Evolutionary conservation across 2,797 vertebrate genomes (phyloP).

Genomic region (Darevskia mixta): DNA sequence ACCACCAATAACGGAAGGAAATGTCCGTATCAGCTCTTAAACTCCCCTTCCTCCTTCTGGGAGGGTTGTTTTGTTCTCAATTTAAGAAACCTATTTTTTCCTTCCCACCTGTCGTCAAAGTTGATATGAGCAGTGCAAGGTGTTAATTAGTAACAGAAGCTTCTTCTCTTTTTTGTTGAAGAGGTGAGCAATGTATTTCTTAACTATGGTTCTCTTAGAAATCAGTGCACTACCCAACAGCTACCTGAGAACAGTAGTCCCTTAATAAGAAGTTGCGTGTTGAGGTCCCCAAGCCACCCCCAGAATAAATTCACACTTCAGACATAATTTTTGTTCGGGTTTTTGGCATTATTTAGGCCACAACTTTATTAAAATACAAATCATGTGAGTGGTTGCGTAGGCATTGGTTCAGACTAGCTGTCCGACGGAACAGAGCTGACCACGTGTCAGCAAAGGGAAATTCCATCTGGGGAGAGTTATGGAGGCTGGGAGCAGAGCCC

Average conservation of each 20-base stretch:
- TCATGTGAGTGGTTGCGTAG: no score
- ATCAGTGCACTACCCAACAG: neutral
- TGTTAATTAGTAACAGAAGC: constrained; percentile 1
- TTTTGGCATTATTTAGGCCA: no score
- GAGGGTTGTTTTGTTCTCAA: neutral
- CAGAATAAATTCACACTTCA: no score
- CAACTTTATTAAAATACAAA: no score
- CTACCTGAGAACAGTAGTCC: neutral
- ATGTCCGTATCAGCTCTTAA: neutral
- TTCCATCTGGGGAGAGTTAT: no score
- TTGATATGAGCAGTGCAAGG: neutral
- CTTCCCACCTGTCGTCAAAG: constrained; percentile 5
- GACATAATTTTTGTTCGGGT: no score
- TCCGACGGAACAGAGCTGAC: no score
- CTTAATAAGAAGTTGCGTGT: neutral
- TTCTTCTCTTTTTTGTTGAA: neutral
- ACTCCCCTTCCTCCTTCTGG: neutral
- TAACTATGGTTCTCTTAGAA: neutral
- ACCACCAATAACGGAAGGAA: neutral
- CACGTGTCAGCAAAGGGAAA: no score
- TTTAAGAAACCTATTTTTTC: neutral
- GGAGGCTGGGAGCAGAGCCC: no score
- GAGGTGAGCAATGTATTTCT: neutral
- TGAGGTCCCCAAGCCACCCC: no score
- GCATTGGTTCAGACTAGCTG: no score